phyloP scores from a whole-genome alignment of 2,797 vertebrate species.

The Darevskia mixta region DNA sequence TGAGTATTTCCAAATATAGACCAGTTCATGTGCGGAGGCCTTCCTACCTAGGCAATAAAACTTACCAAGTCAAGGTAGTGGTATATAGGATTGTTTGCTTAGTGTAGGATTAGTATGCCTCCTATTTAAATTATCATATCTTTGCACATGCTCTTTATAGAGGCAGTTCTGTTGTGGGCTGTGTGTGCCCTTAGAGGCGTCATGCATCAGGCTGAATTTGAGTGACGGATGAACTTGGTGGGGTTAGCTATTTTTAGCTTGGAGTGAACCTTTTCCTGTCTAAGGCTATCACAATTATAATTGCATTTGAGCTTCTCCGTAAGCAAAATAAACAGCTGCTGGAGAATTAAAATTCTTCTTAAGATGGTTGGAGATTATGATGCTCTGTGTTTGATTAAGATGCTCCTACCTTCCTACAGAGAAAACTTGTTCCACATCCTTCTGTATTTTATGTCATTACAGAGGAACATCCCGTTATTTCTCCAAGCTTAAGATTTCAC shows the following conservation, averaged over 20 bases:
- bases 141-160: neutral
- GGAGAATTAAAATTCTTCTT: conserved; percentile 39
- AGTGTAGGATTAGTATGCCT: neutral
- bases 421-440: conserved; percentile 31
- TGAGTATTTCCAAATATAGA: too few relatives aligned
- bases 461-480: conserved; percentile 34
- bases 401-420: conserved; percentile 9
- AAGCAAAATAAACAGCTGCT: conserved; percentile 57
- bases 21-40: too few relatives aligned
- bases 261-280: conserved; percentile 21
- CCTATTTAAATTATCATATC: neutral
- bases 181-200: neutral
- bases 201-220: neutral
- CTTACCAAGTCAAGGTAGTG: neutral
- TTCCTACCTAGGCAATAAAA: too few relatives aligned
- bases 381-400: neutral
- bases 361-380: conserved; percentile 38
- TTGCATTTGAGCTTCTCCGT: conserved; percentile 57
- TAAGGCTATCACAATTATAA: conserved; percentile 59
- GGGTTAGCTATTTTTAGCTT: conserved; percentile 50
- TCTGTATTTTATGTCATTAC: conserved; percentile 11
- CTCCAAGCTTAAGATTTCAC: neutral
- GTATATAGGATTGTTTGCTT: neutral
- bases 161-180: neutral
- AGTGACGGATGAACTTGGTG: conserved; percentile 6